Conservation (phyloP, 2,888 invertebrate genomes). For the Andrena fulva region DNA sequence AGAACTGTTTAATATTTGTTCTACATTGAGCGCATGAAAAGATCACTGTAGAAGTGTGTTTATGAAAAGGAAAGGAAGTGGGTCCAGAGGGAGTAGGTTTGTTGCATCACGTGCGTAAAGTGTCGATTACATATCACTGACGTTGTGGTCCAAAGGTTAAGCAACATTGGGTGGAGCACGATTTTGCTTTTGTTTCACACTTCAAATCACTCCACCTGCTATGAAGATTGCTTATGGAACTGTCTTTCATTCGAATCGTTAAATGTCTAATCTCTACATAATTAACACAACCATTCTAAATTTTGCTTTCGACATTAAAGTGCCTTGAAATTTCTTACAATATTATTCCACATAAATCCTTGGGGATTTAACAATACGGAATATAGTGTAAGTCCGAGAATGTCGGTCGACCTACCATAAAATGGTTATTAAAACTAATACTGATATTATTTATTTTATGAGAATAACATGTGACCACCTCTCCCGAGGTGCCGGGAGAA, state of each 20-base stretch:
- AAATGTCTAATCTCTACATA: no score
- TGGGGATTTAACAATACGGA: no score
- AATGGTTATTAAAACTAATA: no score
- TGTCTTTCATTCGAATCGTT: neutral
- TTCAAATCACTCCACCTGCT: neutral
- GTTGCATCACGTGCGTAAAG: slow-evolving; percentile 7
- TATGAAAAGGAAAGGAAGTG: neutral
- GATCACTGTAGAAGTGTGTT: neutral
- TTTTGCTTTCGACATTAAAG: no score
- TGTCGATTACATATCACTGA: slow-evolving; percentile 22
- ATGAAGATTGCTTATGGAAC: neutral
- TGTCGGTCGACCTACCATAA: no score
- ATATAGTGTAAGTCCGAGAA: no score
- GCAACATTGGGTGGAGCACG: slow-evolving; percentile 1
- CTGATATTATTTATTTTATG: no score
- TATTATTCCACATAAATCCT: no score
- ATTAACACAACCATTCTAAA: no score
- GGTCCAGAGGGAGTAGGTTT: neutral
- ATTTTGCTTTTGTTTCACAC: neutral
- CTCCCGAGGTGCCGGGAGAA: no score
- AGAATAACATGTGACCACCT: no score
- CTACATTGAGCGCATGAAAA: neutral
- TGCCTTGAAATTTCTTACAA: no score
- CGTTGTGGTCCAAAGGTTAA: slow-evolving; percentile 11
- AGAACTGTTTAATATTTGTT: neutral